Evolutionary conservation across 2,113 vertebrate genomes (phyloP).

Genomic region (Burhinus bistriatus): DNA sequence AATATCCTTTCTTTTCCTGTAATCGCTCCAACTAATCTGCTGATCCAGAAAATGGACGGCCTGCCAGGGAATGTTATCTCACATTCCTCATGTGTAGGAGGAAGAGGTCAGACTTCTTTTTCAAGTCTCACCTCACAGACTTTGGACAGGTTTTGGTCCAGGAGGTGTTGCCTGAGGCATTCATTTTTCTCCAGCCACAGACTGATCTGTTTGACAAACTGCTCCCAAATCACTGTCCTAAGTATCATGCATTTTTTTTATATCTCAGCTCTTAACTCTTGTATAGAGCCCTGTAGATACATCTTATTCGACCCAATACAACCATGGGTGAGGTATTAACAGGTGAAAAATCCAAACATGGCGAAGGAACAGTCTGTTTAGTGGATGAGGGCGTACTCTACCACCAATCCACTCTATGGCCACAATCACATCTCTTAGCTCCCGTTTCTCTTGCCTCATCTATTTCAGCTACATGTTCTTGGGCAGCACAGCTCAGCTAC

Average conservation of each 20-base stretch:
- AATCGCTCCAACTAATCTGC: conserved; percentile 42
- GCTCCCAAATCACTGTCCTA: neutral
- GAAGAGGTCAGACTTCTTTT: conserved; percentile 11
- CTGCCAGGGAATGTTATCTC: conserved; percentile 5
- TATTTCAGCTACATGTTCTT: neutral
- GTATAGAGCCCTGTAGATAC: neutral
- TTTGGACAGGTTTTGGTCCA: neutral
- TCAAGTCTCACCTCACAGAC: neutral
- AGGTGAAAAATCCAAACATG: neutral
- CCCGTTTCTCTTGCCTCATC: neutral
- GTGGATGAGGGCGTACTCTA: neutral
- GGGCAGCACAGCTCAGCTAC: neutral
- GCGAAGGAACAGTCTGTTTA: neutral
- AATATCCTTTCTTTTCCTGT: conserved; percentile 39
- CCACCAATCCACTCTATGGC: neutral
- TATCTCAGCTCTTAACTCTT: neutral
- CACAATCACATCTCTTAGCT: neutral
- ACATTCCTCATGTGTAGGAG: neutral
- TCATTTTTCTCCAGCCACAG: neutral
- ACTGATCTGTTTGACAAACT: neutral
- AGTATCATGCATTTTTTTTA: neutral
- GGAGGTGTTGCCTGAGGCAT: neutral
- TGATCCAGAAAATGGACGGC: conserved; percentile 5
- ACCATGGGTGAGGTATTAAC: neutral
- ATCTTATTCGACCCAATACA: neutral